A percentile compares a stretch with the other conserved stretches of the same genome.
Conservation (phyloP, 2,797 vertebrate genomes). For the Cuniculus paca region DNA sequence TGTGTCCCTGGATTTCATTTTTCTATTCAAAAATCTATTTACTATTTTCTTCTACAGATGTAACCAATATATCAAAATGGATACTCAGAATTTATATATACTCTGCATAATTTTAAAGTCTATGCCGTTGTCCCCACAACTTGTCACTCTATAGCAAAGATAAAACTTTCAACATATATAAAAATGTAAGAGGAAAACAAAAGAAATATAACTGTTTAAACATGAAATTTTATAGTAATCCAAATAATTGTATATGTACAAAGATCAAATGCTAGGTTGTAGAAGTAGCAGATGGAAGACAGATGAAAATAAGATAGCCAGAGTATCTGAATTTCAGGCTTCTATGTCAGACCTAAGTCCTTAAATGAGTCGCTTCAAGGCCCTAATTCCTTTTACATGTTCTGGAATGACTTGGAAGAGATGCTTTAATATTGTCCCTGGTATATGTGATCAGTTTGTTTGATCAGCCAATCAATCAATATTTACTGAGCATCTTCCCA, state of each 20-base stretch:
- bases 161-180: constrained; percentile 9
- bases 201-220: constrained; percentile 8
- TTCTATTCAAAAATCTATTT: background rate
- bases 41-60: background rate
- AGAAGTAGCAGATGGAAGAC: background rate
- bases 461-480: background rate
- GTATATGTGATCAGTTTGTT: background rate
- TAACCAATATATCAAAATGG: background rate
- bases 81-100: background rate
- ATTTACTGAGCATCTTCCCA: background rate
- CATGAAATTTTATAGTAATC: constrained; percentile 20
- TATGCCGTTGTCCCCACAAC: background rate
- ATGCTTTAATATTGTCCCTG: background rate
- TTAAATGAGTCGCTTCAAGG: background rate
- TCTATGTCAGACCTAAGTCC: background rate
- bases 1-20: background rate
- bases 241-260: background rate
- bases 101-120: constrained; percentile 36
- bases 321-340: background rate
- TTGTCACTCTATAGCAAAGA: constrained; percentile 6
- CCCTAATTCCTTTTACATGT: background rate
- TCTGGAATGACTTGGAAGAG: constrained; percentile 2
- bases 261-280: background rate
- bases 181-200: constrained; percentile 29
- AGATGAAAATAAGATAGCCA: background rate